These are phyloP conservation scores for Disparrhopalites patrizii DNA, from an alignment of 2,888 invertebrate genomes.

Conservation along the genomic window DNA sequence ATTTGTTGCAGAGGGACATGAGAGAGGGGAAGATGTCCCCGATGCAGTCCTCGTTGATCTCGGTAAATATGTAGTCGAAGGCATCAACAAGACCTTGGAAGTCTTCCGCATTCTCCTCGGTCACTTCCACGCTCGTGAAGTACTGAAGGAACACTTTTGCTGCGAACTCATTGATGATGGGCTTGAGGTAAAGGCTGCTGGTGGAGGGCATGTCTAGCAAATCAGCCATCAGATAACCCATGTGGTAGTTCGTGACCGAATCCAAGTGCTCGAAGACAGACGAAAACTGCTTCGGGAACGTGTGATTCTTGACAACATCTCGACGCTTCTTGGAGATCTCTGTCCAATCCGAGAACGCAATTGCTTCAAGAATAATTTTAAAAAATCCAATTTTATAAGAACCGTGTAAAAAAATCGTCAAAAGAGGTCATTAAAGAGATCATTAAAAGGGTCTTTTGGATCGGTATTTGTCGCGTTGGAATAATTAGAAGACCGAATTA, in stretches of 20 bases:
- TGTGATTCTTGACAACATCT: conserved; percentile 48
- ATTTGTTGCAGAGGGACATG: conserved; percentile 64
- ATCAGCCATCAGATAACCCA: conserved; percentile 38
- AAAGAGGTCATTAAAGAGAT: too few species aligned
- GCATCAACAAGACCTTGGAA: conserved; percentile 65
- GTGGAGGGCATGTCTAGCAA: conserved; percentile 26
- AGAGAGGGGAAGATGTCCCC: conserved; percentile 82
- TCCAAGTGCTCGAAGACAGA: conserved; percentile 47
- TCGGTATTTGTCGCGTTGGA: too few species aligned
- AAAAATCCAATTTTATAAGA: too few species aligned
- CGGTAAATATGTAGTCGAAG: conserved; percentile 84
- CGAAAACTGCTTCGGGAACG: conserved; percentile 48
- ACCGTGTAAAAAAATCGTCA: too few species aligned
- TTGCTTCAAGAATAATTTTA: conserved; percentile 48
- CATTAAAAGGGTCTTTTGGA: too few species aligned
- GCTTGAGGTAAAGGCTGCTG: conserved; percentile 51
- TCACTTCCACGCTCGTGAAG: conserved; percentile 75
- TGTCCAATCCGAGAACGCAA: conserved; percentile 52
- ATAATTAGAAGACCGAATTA: too few species aligned
- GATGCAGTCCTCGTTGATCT: conserved; percentile 82
- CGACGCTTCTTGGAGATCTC: conserved; percentile 50
- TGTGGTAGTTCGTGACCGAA: conserved; percentile 43
- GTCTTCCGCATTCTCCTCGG: conserved; percentile 61
- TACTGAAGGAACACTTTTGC: conserved; percentile 81
- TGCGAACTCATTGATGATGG: conserved; percentile 64